These are phyloP conservation scores for Origma solitaria DNA, from an alignment of 2,113 vertebrate genomes.

Conservation along the genomic window DNA sequence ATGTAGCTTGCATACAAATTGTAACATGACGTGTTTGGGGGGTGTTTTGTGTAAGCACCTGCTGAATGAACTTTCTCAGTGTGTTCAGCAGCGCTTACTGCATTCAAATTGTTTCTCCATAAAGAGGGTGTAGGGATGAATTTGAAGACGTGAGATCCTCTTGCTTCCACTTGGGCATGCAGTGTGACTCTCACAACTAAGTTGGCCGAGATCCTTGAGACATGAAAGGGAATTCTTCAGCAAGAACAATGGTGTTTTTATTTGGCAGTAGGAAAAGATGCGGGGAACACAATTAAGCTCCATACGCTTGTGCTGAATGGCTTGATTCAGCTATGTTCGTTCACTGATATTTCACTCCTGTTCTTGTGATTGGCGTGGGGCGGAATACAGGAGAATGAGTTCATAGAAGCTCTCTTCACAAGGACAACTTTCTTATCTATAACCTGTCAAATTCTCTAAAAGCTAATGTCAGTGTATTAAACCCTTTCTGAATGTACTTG, in stretches of 20 bases:
- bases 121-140: constrained; percentile 1
- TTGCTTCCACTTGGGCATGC: constrained; percentile 53
- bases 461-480: constrained; percentile 60
- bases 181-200: constrained; percentile 71
- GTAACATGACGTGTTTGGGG: not conserved
- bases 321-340: constrained; percentile 65
- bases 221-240: constrained; percentile 74
- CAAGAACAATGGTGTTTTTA: constrained; percentile 72
- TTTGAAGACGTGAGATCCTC: constrained; percentile 38
- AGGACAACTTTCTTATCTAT: constrained; percentile 65
- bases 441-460: constrained; percentile 62
- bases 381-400: constrained; percentile 56
- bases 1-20: constrained; percentile 7
- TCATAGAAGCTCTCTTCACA: constrained; percentile 25
- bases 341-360: constrained; percentile 57
- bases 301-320: constrained; percentile 67
- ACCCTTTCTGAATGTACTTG: constrained; percentile 12
- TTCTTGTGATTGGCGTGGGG: constrained; percentile 60
- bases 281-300: constrained; percentile 66
- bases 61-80: constrained; percentile 42
- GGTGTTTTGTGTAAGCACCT: not conserved
- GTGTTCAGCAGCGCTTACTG: constrained; percentile 13
- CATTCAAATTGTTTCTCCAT: constrained; percentile 43
- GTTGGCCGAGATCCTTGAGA: constrained; percentile 69
- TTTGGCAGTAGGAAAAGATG: constrained; percentile 70